phyloP scores from a whole-genome alignment of 2,888 invertebrate genomes.

The Tetranychus piercei region DNA sequence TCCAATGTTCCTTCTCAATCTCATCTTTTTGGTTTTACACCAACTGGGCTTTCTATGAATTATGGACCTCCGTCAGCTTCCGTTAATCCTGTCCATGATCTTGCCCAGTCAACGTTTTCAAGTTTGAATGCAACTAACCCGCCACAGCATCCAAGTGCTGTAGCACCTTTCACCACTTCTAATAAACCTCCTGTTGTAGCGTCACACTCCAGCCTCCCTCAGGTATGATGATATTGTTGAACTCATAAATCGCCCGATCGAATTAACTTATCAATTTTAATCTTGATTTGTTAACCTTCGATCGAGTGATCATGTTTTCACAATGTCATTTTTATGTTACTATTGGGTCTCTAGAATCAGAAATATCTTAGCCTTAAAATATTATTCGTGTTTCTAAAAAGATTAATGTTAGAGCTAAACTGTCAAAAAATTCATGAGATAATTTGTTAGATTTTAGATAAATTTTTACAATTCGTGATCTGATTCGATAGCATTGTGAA shows the following conservation, averaged over 20 bases:
- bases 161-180: neutral
- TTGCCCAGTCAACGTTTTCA: neutral
- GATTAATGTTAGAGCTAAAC: too few relatives aligned
- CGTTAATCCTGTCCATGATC: neutral
- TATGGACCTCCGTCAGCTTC: neutral
- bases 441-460: too few relatives aligned
- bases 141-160: constrained; percentile 1
- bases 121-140: neutral
- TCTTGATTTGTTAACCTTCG: neutral
- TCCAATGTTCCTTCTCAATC: constrained; percentile 10
- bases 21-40: constrained; percentile 9
- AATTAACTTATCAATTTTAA: neutral
- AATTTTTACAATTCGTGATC: neutral
- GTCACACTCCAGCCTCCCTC: constrained; percentile 19
- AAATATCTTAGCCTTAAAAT: neutral
- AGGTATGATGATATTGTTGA: constrained; percentile 5
- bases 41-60: constrained; percentile 3
- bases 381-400: too few relatives aligned
- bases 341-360: neutral
- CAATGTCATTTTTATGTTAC: neutral
- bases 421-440: too few relatives aligned
- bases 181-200: constrained; percentile 14
- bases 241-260: neutral
- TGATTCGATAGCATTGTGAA: neutral
- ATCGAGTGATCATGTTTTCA: neutral